Conservation (phyloP, 2,113 vertebrate species). For the Lagenorhynchus albirostris region DNA sequence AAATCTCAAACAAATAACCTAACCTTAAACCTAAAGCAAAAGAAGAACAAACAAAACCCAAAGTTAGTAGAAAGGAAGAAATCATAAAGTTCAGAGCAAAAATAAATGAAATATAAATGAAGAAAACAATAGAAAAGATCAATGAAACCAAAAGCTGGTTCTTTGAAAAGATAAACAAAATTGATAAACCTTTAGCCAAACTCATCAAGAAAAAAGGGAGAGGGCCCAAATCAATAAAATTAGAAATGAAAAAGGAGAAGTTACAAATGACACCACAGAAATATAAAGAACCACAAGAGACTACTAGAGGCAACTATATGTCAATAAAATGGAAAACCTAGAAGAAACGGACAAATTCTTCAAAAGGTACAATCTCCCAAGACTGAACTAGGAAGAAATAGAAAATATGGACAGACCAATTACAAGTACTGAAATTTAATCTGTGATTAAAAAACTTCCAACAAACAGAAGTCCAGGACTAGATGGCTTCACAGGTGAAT, state of each 20-base stretch:
- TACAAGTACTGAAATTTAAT: too few species aligned
- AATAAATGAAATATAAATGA: not conserved
- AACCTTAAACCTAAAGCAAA: not conserved
- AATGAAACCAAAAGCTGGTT: not conserved
- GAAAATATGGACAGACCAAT: too few species aligned
- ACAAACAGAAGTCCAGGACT: too few species aligned
- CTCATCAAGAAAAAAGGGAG: not conserved
- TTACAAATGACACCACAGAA: not conserved
- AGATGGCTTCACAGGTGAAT: too few species aligned
- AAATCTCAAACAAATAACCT: too few species aligned
- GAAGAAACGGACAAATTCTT: too few species aligned
- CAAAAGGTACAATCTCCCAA: too few species aligned
- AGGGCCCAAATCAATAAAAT: not conserved
- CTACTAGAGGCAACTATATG: not conserved
- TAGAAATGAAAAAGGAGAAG: not conserved
- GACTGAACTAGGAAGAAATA: too few species aligned
- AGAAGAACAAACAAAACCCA: not conserved
- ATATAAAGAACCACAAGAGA: not conserved
- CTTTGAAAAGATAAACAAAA: not conserved
- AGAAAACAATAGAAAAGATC: not conserved
- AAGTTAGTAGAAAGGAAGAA: not conserved
- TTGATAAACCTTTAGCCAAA: not conserved
- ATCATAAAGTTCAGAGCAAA: not conserved
- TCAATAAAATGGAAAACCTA: not conserved
- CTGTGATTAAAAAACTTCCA: too few species aligned